Evolutionary conservation across 2,888 invertebrate genomes (phyloP), one percentile per base, ranked within the genome.

Genomic region (Spilosoma lubricipeda): DNA sequence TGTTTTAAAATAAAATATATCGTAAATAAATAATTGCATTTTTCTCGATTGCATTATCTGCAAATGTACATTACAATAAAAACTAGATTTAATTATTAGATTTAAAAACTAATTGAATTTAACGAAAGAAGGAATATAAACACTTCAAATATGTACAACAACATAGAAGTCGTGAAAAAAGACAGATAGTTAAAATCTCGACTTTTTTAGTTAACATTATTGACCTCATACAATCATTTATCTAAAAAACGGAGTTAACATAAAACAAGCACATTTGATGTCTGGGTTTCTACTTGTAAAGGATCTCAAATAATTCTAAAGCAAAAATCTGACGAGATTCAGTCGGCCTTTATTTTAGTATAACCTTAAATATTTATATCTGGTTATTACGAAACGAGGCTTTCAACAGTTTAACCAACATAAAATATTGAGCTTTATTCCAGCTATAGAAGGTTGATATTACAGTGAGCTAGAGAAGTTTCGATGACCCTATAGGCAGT

Each of bases 301-400:
- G 30, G 27, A 30, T 13, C 3, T 13, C 27, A 59, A 27, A 59
- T 59, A 63, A 30, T 18, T 63, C 63, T 63, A 30, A 30, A 27
- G 63, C 63, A 36, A 77, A 74, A 74, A 73, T 73, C 73, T 71
- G 70, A 18, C 67, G 76, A 75, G 76, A 72, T 80, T 75, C 76
- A 82, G 75, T 70, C 67, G 70, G 76, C 74, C 82, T 84, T 82
- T 78, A 80, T 80, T 82, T 82, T 82, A 82, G 78, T 82, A 63
- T 76, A 75, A 82, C 75, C 75, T 82, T 80, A 70, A 80, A 76
- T 79, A 76, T 82, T 79, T 79, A 82, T 75, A 74, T 76, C 75
- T 75, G 72, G 71, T 70, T 80, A 80, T 82, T 76, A 78, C 59
- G 68, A 67, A 84, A 77, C 52, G 65, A 71, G 42, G 56, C 72